These are phyloP conservation scores for Catocala fraxini DNA, from an alignment of 2,888 invertebrate species.

Conservation along the genomic window DNA sequence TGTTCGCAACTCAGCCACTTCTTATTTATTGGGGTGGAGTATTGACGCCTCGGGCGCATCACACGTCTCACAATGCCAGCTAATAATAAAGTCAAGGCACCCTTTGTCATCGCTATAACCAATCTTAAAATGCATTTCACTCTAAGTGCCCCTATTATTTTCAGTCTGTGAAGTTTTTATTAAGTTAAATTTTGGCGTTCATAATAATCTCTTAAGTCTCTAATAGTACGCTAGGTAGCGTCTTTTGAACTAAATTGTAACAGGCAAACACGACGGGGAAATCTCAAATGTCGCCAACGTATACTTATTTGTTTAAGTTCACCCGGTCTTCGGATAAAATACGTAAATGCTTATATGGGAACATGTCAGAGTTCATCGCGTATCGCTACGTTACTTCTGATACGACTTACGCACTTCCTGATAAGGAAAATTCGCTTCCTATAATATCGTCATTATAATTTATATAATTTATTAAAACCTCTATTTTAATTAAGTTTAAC, in stretches of 20 bases:
- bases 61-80: slow-evolving; percentile 62
- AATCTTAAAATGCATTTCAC: slow-evolving; percentile 71
- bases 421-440: slow-evolving; percentile 14
- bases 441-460: slow-evolving; percentile 7
- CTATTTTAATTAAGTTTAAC: slow-evolving; percentile 75
- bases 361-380: slow-evolving; percentile 33
- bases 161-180: slow-evolving; percentile 48
- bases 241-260: slow-evolving; percentile 23
- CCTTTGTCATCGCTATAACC: slow-evolving; percentile 71
- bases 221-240: slow-evolving; percentile 27
- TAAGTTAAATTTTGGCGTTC: slow-evolving; percentile 34
- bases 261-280: slow-evolving; percentile 1
- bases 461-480: slow-evolving; percentile 22
- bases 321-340: slow-evolving; percentile 33
- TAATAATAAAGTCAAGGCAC: slow-evolving; percentile 71
- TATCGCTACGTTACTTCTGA: slow-evolving; percentile 22
- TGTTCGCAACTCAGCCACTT: slow-evolving; percentile 79
- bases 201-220: slow-evolving; percentile 28
- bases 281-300: slow-evolving; percentile 15
- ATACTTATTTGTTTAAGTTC: slow-evolving; percentile 36
- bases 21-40: slow-evolving; percentile 76
- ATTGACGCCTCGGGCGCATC: slow-evolving; percentile 67
- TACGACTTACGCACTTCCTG: slow-evolving; percentile 17
- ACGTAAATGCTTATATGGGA: slow-evolving; percentile 37
- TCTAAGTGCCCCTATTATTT: slow-evolving; percentile 55